These are phyloP conservation scores for Hypothenemus hampei DNA, from an alignment of 1,140 invertebrate species.

Conservation along the genomic window DNA sequence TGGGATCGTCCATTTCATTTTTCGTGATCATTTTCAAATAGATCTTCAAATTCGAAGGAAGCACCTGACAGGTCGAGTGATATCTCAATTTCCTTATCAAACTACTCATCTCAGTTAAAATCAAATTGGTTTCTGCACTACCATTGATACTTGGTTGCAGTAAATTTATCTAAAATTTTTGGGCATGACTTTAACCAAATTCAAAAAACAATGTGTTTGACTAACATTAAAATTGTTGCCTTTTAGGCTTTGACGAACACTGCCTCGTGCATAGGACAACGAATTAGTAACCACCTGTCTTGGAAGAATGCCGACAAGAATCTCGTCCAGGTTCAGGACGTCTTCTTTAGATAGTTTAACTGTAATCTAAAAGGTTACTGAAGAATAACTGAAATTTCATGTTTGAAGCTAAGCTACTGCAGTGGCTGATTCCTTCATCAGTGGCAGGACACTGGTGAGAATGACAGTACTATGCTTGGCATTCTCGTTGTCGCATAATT, in stretches of 20 bases:
- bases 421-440: slow-evolving; percentile 5
- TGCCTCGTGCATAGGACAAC: slow-evolving; percentile 9
- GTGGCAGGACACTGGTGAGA: slow-evolving; percentile 12
- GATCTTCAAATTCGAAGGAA: slow-evolving; percentile 26
- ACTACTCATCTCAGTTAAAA: slow-evolving; percentile 34
- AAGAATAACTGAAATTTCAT: neutral
- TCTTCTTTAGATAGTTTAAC: slow-evolving; percentile 17
- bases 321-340: slow-evolving; percentile 20
- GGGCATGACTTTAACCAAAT: too few species aligned
- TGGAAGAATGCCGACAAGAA: slow-evolving; percentile 12
- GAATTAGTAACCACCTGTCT: slow-evolving; percentile 9
- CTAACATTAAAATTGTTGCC: slow-evolving; percentile 11
- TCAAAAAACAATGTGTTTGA: neutral
- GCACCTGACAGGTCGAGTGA: slow-evolving; percentile 31
- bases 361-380: neutral
- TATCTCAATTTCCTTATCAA: slow-evolving; percentile 36
- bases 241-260: slow-evolving; percentile 4
- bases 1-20: slow-evolving; percentile 30
- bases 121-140: slow-evolving; percentile 27
- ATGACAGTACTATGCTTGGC: slow-evolving; percentile 2
- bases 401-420: neutral
- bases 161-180: slow-evolving; percentile 9
- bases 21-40: slow-evolving; percentile 30
- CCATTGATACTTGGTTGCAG: slow-evolving; percentile 5
- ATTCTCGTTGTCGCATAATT: slow-evolving; percentile 14